Conservation (phyloP, 2,797 vertebrate species). For the Notolabrus celidotus region DNA sequence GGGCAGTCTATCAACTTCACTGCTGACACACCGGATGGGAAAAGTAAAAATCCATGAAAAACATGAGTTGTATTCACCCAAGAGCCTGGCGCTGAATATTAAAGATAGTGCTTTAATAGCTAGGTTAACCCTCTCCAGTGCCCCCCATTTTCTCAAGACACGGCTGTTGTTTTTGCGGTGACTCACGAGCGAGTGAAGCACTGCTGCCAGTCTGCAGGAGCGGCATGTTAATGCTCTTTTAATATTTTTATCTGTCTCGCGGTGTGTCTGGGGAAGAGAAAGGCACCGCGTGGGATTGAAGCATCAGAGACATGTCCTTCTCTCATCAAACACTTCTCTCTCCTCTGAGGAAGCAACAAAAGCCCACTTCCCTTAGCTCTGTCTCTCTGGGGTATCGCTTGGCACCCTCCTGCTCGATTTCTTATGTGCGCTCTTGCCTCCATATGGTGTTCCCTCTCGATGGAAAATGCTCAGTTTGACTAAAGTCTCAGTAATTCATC, state of each 20-base stretch:
- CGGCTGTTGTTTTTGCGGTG: conserved; percentile 12
- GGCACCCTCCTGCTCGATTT: conserved; percentile 36
- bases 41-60: conserved; percentile 25
- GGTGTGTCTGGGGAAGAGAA: conserved; percentile 44
- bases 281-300: conserved; percentile 40
- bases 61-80: conserved; percentile 14
- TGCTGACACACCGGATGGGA: conserved; percentile 34
- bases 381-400: conserved; percentile 31
- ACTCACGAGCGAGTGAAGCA: conserved; percentile 32
- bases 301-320: conserved; percentile 38
- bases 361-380: conserved; percentile 42
- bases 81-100: conserved; percentile 23
- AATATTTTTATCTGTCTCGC: conserved; percentile 58
- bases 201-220: conserved; percentile 22
- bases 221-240: conserved; percentile 36
- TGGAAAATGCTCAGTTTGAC: conserved; percentile 29
- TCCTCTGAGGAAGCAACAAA: conserved; percentile 39
- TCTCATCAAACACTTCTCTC: conserved; percentile 54
- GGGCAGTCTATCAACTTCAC: conserved; percentile 38
- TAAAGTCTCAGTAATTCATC: conserved; percentile 8
- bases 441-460: conserved; percentile 19
- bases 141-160: conserved; percentile 44
- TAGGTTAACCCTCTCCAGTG: conserved; percentile 39
- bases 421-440: conserved; percentile 1
- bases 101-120: conserved; percentile 37